phyloP scores from a whole-genome alignment of 1,140 invertebrate genomes.

The Zaprionus gabonicus region DNA sequence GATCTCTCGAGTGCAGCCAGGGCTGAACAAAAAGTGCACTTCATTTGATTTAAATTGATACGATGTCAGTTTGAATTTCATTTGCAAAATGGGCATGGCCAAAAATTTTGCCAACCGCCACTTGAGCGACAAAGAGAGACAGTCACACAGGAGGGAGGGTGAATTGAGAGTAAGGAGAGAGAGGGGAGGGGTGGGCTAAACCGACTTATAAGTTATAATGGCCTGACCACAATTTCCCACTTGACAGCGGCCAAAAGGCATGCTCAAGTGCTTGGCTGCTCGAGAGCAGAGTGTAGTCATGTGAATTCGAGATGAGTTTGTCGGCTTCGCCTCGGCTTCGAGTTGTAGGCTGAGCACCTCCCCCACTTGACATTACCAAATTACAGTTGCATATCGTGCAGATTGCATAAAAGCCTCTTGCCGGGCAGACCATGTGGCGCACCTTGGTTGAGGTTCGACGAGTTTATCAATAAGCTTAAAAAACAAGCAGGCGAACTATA shows the following conservation, averaged over 20 bases:
- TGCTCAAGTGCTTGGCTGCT: slow-evolving; percentile 73
- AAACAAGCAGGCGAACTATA: too few species aligned
- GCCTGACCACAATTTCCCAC: slow-evolving; percentile 78
- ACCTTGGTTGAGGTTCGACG: background rate
- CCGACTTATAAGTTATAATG: slow-evolving; percentile 75
- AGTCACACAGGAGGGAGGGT: background rate
- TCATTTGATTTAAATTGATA: slow-evolving; percentile 83
- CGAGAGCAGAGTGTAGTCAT: slow-evolving; percentile 71
- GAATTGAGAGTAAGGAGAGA: background rate
- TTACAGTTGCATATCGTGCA: slow-evolving; percentile 57
- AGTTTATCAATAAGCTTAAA: slow-evolving; percentile 56
- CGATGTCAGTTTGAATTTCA: slow-evolving; percentile 75
- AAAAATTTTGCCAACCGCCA: slow-evolving; percentile 39
- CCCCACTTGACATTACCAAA: slow-evolving; percentile 57
- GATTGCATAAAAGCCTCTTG: slow-evolving; percentile 28
- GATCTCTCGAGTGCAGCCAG: slow-evolving; percentile 32
- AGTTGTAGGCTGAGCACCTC: slow-evolving; percentile 8
- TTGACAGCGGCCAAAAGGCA: slow-evolving; percentile 75
- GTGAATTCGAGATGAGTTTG: slow-evolving; percentile 59
- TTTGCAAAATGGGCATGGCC: slow-evolving; percentile 68
- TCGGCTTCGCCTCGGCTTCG: slow-evolving; percentile 19
- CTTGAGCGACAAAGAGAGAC: slow-evolving; percentile 29
- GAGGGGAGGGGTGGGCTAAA: background rate
- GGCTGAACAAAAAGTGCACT: slow-evolving; percentile 66
- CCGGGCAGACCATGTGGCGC: slow-evolving; percentile 20